These are phyloP conservation scores for Nasonovia ribisnigri DNA, from an alignment of 2,888 invertebrate genomes.

Conservation along the genomic window DNA sequence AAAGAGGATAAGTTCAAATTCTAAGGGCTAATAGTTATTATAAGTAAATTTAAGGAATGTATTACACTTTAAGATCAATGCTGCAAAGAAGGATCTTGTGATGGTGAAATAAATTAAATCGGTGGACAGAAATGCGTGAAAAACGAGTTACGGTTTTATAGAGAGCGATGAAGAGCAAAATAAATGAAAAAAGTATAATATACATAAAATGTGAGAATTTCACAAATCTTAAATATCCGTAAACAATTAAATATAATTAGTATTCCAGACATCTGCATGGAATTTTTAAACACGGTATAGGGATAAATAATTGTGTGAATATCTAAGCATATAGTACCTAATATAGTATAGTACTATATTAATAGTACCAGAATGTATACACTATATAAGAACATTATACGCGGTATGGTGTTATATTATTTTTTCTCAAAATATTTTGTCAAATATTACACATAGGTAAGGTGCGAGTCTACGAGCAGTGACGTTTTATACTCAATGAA, in stretches of 20 bases:
- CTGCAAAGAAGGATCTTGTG: too few species aligned
- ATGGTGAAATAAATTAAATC: too few species aligned
- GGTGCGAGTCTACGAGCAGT: neutral
- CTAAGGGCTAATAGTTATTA: neutral
- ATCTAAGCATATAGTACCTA: neutral
- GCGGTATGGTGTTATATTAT: too few species aligned
- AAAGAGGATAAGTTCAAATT: neutral
- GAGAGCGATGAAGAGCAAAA: too few species aligned
- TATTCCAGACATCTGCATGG: too few species aligned
- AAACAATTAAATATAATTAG: too few species aligned
- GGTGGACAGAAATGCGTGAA: too few species aligned
- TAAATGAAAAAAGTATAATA: too few species aligned
- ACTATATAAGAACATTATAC: neutral
- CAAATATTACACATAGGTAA: neutral
- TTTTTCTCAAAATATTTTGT: neutral
- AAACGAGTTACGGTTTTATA: too few species aligned
- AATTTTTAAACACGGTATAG: neutral
- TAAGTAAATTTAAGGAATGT: neutral
- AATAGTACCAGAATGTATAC: neutral
- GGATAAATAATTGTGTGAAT: neutral
- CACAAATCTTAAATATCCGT: too few species aligned
- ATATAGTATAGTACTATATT: neutral
- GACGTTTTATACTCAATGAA: conserved; percentile 18
- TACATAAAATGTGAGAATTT: too few species aligned
- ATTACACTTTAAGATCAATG: too few species aligned